Evolutionary conservation across 2,888 invertebrate species (phyloP), one percentile per base, ranked within the genome.

Genomic region (Acrocera orbiculus): DNA sequence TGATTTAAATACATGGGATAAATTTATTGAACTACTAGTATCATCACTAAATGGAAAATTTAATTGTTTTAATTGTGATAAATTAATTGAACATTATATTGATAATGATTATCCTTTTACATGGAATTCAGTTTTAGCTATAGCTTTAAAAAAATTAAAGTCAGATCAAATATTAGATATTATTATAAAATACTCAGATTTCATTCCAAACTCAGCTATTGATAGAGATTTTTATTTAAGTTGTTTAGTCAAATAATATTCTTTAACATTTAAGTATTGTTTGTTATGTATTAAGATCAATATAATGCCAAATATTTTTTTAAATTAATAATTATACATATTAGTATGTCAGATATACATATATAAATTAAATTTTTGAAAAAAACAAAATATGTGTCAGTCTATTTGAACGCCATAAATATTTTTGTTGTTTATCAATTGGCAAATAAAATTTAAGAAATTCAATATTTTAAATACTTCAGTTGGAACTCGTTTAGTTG

Each of bases 141-240:
- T 55, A 29, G 52, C 52, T 2, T 37, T 56, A 34, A 56, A 58
- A 36, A 51, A 53, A 42, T 42, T 61, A 41, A 42, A 50, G n/a
- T 45, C 55, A 4, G 42, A 40, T 3, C 53, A 54, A 20, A 54
- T 56, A 23, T 42, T 58, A 28, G 50, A 54, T 5, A 31, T 58
- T 39, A 50, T 58, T 23, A 49, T 54, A 22, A 59, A 57, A 40
- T 61, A 58, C 53, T 53, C 58, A 10, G 49, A 54, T 27, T 47
- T 46, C 25, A 59, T 60, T 43, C 56, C 60, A 16, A 57, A 56
- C 38, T 58, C 58, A 46, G 57, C 59, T 11, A 53, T 60, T 32
- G 54, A 55, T 38, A 48, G 56, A 15, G 56, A 58, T 35, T 58
- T 61, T 38, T 60, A 52, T 41, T 51, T 54, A 2, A 52, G 55